Base-by-base conservation (phyloP, 2,797 vertebrate genomes). In the Benthosema pterotum region DNA sequence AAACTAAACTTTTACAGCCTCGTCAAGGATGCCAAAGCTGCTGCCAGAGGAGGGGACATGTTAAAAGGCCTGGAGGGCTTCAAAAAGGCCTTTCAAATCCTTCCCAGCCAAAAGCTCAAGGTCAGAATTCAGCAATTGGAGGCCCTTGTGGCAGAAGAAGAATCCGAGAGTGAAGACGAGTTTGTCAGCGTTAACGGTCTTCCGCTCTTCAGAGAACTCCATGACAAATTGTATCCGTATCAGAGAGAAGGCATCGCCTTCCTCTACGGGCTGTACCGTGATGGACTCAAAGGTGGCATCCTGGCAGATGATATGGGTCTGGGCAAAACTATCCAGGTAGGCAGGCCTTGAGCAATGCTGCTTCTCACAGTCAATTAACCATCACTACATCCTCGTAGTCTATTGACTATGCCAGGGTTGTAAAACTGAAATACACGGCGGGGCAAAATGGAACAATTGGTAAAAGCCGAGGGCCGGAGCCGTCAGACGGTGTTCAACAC, bases 221-320 rank as follows among this genome's bases (percentile, higher is more conserved):
- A 95, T 0, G 65, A 84, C 57, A 96, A 96, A 52, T 92, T 99
- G 0, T 98, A 95, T 67, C 83, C 94, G 57, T 92, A 98, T 75
- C 96, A 98, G 83, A 94, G 92, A 46, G 83, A 95, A 51, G 97
- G 97, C 0, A 83, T 97, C 0, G 94, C 95, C 1, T 98, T 98
- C 74, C 69, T 99, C 1, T 98, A 95, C 72, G 72, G 90, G 15
- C 91, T 98, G 3, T 84, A 93, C 79, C 81, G 77, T 42, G 93
- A 96, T 2, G 85, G 88, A 0, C 83, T 73, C 3, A 94, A 90
- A 3, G 97, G 97, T 0, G 96, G 96, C n/a, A 95, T 98, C 48
- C 71, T 98, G 74, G 96, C 96, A 0, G 97, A 99, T 0, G 97
- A 99, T 74, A 99, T 99, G 97, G 97, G 97, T 16, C 86, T 99